Conservation (phyloP, 2,888 invertebrate species). For the Caenorhabditis wallacei region DNA sequence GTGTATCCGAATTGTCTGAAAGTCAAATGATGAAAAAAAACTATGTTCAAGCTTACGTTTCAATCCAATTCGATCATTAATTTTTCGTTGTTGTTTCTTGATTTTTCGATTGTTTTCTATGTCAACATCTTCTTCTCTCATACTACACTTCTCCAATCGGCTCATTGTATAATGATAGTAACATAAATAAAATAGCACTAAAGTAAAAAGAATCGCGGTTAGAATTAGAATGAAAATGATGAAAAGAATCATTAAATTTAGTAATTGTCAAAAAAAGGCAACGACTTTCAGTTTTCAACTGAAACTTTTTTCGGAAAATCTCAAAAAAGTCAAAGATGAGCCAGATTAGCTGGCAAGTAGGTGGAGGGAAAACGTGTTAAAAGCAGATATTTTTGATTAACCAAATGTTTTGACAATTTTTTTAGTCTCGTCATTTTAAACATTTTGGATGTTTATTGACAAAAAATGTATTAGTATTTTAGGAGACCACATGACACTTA, state of each 20-base stretch:
- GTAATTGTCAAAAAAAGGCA: no score
- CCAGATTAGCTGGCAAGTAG: no score
- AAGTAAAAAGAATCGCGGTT: background rate
- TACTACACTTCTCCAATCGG: background rate
- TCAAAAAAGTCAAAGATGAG: no score
- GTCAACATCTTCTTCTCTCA: background rate
- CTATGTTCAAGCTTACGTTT: background rate
- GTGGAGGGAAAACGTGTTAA: no score
- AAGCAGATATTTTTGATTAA: no score
- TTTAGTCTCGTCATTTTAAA: no score
- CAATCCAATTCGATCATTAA: background rate
- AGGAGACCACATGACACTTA: no score
- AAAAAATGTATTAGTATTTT: no score
- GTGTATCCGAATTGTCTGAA: background rate
- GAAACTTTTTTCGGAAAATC: no score
- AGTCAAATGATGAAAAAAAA: background rate
- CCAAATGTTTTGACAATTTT: no score
- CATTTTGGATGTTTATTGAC: no score
- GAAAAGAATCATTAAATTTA: background rate
- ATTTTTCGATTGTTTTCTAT: background rate
- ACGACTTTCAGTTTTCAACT: no score
- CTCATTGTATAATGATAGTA: background rate
- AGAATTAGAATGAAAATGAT: background rate
- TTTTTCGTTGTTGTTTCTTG: background rate
- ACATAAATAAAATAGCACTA: background rate